Evolutionary conservation across 2,797 vertebrate species (phyloP).

Genomic region (Taeniopygia guttata): DNA sequence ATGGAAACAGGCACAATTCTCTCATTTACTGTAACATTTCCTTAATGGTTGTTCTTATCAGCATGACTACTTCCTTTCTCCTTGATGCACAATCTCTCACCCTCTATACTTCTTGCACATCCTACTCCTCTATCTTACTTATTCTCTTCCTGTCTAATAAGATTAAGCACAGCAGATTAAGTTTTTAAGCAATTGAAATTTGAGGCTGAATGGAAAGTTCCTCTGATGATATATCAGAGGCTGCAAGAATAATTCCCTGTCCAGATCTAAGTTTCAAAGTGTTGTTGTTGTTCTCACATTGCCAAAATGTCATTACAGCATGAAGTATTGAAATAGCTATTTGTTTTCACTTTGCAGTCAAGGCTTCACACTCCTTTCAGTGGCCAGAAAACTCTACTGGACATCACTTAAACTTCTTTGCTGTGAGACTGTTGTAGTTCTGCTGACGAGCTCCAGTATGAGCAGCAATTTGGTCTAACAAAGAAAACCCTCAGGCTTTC

Average conservation of each 20-base stretch:
- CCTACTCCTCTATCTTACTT: neutral
- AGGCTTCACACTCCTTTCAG: neutral
- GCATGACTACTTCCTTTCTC: neutral
- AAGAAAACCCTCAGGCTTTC: neutral
- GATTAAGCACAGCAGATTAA: neutral
- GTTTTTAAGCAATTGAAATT: neutral
- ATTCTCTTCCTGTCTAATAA: neutral
- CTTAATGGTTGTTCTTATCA: neutral
- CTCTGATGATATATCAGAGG: accelerated
- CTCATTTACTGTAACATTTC: neutral
- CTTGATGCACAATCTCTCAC: neutral
- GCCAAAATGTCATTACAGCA: neutral
- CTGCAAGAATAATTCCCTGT: neutral
- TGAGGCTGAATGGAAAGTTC: neutral
- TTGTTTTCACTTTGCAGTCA: neutral
- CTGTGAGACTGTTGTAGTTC: neutral
- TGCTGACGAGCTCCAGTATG: neutral
- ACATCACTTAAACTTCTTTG: neutral
- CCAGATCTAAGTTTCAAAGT: neutral
- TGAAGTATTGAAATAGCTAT: neutral
- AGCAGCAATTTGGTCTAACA: neutral
- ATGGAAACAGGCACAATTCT: neutral
- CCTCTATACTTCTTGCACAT: neutral
- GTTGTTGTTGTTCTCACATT: neutral
- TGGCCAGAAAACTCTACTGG: neutral